Base-by-base conservation (phyloP, 2,888 invertebrate genomes). In the Agelastica alni region DNA sequence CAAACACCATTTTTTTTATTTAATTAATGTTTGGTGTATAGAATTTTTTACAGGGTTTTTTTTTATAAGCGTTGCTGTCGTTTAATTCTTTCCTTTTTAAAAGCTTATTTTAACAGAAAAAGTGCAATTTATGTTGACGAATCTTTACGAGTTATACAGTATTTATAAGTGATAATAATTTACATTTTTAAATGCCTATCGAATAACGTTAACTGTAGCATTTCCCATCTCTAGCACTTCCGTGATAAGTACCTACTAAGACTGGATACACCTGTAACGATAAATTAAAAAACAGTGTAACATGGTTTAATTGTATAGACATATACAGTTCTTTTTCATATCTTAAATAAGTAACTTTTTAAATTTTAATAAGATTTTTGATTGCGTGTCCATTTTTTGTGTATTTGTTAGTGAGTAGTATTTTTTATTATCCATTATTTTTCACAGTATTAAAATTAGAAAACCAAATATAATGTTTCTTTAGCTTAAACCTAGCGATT, bases 251-350 rank as follows among this genome's bases (percentile, higher is more conserved):
- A 17, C 18, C 4, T 16, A 32, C 43, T 17, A 45, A 46, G 52
- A 44, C 46, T 54, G 5, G 42, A 26, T 42, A 34, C 55, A 56
- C 56, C 51, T 56, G 56, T 56, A 51, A 18, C 32, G 36, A 18
- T 51, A 42, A 42, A 42, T 41, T 32, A 13, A 42, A 31, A 49
- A 42, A 49, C 30, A 49, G 16, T 49, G 41, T 34, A 28, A 14
- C 41, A 42, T 18, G 10, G 22, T 42, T 43, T 31, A 28, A 42
- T 42, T 42, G 14, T 28, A 42, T 42, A 16, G 10, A 42, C 13
- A 42, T 26, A 26, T 28, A 42, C 28, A 16, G 13, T 42, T 26
- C 28, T 28, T 13, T 42, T 42, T 28, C 10, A 12, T 32, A 20
- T 28, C 16, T n/a, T 14, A n/a, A 28, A 9, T 28, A 42, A 42